These are phyloP conservation scores for Sycophila sp. DNA, from an alignment of 1,140 invertebrate genomes.

Conservation along the genomic window DNA sequence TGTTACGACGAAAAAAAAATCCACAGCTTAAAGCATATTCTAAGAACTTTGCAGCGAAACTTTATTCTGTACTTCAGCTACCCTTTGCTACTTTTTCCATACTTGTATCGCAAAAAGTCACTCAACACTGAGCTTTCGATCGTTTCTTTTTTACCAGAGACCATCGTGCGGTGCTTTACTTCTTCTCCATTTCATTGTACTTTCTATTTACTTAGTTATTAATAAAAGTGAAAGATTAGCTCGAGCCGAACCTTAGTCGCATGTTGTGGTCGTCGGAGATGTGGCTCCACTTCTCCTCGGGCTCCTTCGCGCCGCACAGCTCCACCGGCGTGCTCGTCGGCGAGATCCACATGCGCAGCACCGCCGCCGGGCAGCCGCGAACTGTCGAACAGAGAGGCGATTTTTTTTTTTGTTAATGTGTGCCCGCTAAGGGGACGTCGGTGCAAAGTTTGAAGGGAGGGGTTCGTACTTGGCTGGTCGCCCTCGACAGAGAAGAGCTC, in stretches of 20 bases:
- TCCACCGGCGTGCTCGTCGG: constrained; percentile 80
- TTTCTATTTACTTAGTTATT: background rate
- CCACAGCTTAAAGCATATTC: no score
- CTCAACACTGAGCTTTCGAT: no score
- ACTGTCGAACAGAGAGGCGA: constrained; percentile 69
- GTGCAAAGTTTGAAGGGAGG: background rate
- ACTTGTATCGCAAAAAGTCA: no score
- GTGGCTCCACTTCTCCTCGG: constrained; percentile 80
- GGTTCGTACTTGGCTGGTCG: constrained; percentile 77
- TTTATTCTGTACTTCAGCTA: no score
- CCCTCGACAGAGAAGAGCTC: constrained; percentile 89
- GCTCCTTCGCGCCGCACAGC: constrained; percentile 86
- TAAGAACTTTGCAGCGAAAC: no score
- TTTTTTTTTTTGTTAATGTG: no score
- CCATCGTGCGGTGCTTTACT: no score
- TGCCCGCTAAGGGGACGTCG: no score
- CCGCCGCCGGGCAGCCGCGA: constrained; percentile 89
- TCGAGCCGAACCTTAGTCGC: constrained; percentile 75
- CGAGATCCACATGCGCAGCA: constrained; percentile 87
- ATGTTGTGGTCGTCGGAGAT: constrained; percentile 86
- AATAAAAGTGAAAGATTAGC: constrained; percentile 32
- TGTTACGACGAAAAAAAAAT: no score
- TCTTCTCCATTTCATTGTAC: background rate
- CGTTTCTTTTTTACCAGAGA: no score
- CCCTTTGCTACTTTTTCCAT: no score